Evolutionary conservation across 2,113 vertebrate genomes (phyloP).

Genomic region (Pelvicachromis taeniatus): DNA sequence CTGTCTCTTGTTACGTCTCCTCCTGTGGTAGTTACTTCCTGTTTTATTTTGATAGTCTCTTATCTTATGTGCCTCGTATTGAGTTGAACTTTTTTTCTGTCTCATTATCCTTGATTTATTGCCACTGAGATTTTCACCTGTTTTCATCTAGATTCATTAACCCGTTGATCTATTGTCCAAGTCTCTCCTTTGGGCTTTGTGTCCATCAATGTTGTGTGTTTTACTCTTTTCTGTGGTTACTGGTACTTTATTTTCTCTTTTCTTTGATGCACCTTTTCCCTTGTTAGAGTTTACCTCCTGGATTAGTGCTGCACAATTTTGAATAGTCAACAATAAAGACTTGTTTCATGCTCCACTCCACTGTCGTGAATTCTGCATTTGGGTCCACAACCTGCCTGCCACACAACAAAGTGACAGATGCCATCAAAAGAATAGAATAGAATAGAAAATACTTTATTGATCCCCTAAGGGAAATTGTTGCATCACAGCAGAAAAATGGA

Average conservation of each 20-base stretch:
- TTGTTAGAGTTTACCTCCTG: background rate
- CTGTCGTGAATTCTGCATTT: background rate
- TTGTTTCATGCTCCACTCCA: background rate
- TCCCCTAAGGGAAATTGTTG: too few relatives aligned
- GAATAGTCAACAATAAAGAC: background rate
- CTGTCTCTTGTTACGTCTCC: rapidly evolving
- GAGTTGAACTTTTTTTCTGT: background rate
- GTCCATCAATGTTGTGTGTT: background rate
- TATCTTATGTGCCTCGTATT: background rate
- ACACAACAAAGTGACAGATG: background rate
- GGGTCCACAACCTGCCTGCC: background rate
- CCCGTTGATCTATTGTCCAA: background rate
- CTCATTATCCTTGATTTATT: background rate
- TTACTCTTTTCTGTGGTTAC: background rate
- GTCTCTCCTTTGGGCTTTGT: background rate
- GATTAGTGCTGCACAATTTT: background rate
- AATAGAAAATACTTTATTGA: too few relatives aligned
- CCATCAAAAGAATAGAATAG: too few relatives aligned
- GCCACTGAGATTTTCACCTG: background rate
- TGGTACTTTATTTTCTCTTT: background rate
- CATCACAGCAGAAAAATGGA: too few relatives aligned
- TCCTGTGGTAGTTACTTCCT: background rate
- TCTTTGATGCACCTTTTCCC: background rate
- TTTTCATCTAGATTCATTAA: background rate
- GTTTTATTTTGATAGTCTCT: background rate